Evolutionary conservation across 2,797 vertebrate species (phyloP), one percentile per base, ranked within the genome.

Genomic region (Gallinago stenura): DNA sequence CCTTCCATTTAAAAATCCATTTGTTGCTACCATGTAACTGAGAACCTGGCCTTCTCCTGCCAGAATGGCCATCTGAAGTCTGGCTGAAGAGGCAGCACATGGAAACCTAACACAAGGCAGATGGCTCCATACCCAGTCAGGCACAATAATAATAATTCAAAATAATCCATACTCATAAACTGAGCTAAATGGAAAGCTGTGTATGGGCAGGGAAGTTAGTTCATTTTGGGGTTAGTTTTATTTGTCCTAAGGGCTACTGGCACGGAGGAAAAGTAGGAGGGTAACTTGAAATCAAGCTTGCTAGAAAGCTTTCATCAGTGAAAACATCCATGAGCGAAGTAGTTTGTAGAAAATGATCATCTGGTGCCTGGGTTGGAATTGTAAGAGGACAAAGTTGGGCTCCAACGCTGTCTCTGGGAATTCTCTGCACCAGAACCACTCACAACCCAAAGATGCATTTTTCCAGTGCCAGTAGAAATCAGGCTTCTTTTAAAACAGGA

Each of bases 381-480:
- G 9, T 7, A 41, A 28, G 51, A 75, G 75, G 61, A 64, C 65
- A 89, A 26, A 83, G 26, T 39, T n/a, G 35, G 81, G 95, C 89
- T 94, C 87, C 91, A 84, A 82, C 81, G 87, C 81, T 60, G 80
- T 60, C 83, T 87, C 87, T 54, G 92, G 89, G 65, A 69, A 69
- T 8, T 50, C 73, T 20, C 72, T 78, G 69, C 83, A 93, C 21
- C 68, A 89, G 66, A 57, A 90, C 41, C 41, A 43, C 70, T 43
- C 30, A 6, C 54, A 85, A n/a, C 13, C 24, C 50, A 30, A 25
- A 80, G 66, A 50, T 8, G 22, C 12, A 25, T 60, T 30, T 77
- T 79, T 28, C 43, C 68, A 60, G 28, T 25, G 19, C 30, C 78
- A 80, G 71, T 1, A 46, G 54, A 85, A 66, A 60, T 77, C 31